Evolutionary conservation across 1,140 invertebrate genomes (phyloP), one percentile per base, ranked within the genome.

Genomic region (Eciton burchellii): DNA sequence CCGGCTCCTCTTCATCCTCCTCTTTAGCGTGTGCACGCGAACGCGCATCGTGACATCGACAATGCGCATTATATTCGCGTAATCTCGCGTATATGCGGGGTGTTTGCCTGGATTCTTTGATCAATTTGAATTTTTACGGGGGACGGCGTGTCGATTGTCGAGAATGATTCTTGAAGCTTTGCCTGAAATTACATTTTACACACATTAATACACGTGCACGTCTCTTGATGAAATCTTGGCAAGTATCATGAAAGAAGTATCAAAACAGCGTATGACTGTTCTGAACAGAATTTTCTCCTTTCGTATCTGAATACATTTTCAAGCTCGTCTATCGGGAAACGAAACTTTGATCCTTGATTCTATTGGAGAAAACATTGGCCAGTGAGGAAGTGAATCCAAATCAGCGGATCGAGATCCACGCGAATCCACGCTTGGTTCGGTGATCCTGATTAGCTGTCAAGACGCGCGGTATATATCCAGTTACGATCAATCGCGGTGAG

Each of bases 51-150:
- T 82, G 66, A 84, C 83, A 63, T 83, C 83, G 26, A 83, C 81
- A 68, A 84, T 84, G 60, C 81, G 71, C 24, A 54, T 84, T 84
- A 84, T 84, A 84, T 71, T 84, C 54, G 83, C 83, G 81, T 81
- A 66, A 84, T 84, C 57, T 65, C 70, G 83, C 79, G 47, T 56
- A 43, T 83, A 56, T 56, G 79, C 74, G 56, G 21, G 24, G 63
- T 70, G 49, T 45, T 77, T 21, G 43, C 47, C n/a, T 47, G 62
- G 12, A 56, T 24, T 68, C 63, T 70, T 68, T 57, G 41, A 56
- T 79, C 52, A 57, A 70, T 57, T 68, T 19, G 14, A n/a, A 43
- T 9, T 26, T 43, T 68, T 43, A 12, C 26, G 8, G 19, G 35
- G 26, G 21, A 12, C 19, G 4, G 29, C 16, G 41, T 57, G 35